These are phyloP conservation scores for Anabacerthia variegaticeps DNA, from an alignment of 2,797 vertebrate species.

Conservation along the genomic window DNA sequence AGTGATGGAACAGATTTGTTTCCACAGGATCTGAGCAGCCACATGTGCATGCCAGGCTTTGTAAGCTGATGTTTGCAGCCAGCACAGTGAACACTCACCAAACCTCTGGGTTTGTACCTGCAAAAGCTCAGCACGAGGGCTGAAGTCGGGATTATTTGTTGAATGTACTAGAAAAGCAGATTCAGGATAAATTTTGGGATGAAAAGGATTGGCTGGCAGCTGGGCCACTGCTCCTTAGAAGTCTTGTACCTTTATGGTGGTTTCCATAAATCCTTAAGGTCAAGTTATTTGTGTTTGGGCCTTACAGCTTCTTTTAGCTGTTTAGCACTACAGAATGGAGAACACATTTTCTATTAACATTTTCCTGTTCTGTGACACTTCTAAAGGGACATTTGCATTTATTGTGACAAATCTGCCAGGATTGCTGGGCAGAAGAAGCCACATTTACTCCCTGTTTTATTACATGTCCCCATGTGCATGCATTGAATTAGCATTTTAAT, in stretches of 20 bases:
- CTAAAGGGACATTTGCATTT: background rate
- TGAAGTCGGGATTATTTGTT: background rate
- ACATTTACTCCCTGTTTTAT: background rate
- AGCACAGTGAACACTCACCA: background rate
- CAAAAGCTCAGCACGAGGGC: background rate
- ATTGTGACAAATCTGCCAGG: background rate
- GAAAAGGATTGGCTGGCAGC: background rate
- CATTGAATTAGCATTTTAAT: slow-evolving; percentile 4
- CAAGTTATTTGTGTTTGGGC: background rate
- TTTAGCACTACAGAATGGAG: background rate
- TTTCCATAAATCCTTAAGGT: background rate
- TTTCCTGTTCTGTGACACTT: background rate
- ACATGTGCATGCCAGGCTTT: background rate
- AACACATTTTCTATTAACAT: background rate
- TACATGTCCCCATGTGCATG: background rate
- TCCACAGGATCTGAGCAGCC: background rate
- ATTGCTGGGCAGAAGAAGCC: background rate
- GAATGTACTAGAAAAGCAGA: background rate
- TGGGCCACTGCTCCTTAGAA: background rate
- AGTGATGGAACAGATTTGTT: background rate
- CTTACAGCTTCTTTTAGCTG: background rate
- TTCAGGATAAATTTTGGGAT: background rate
- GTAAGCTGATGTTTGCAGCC: background rate
- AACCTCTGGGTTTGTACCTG: background rate
- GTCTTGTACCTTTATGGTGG: background rate